Evolutionary conservation across 1,140 invertebrate genomes (phyloP), one percentile per base, ranked within the genome.

Genomic region (Bombus fervidus): DNA sequence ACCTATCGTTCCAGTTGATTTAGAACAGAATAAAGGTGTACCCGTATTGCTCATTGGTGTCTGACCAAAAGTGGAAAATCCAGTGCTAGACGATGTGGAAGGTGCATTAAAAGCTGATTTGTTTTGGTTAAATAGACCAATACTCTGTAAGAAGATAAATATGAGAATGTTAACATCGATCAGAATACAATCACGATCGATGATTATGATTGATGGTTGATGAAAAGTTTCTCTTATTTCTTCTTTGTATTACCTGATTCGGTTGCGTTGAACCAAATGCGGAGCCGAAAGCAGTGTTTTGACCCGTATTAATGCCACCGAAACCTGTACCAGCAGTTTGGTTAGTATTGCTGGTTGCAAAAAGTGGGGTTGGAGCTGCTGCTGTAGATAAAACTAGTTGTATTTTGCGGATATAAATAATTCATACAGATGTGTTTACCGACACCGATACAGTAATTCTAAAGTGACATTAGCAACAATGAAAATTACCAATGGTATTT

Each of bases 11-110:
- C 95, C 91, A 80, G 95, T 93, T 31, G 94, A 88, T 91, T 95
- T 95, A n/a, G 92, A 85, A 10, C 93, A 91, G 76, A 95, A 95
- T 43, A 96, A 89, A 68, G 91, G 93, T 28, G 94, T 91, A 59
- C 94, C 94, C 9, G 95, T 94, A 28, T 94, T 95, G 18, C 94
- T 92, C 37, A 92, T 76, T 0, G 93, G 74, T 12, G 94, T 86
- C 86, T 95, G 95, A 31, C 95, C 95, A 85, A 96, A 96, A 18
- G 91, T 86, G n/a, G 95, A 93, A 88, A 96, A 96, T 72, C 94
- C 95, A 71, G 95, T 87, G 75, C 89, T 91, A 22, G 93, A 87
- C 3, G 94, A 95, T 5, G 95, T 93, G 9, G 94, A 93, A 2
- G 95, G 92, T 25, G 95, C 91, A 88, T 92, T 94, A 79, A 96